Evolutionary conservation across 1,140 invertebrate species (phyloP), one percentile per base, ranked within the genome.

Genomic region (Rhyzopertha dominica): DNA sequence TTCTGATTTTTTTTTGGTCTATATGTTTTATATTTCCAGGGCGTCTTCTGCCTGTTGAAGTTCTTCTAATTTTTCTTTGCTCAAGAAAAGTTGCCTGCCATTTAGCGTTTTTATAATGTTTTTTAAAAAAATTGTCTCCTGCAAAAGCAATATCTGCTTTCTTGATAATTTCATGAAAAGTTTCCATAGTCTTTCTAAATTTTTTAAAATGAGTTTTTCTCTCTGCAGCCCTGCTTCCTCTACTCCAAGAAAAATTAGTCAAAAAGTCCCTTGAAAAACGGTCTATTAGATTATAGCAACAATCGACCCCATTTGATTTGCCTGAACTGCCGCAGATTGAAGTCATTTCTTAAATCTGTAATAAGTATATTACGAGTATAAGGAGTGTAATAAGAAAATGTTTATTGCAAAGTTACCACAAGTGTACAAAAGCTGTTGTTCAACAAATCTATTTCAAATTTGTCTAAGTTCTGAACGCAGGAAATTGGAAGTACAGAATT

Each of bases 101-200:
- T 30, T 30, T 30, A 30, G 29, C 29, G 17, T 30, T 30, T 30
- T 30, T 30, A 30, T 30, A 13, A 30, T 16, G 12, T 10, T 16
- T 16, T 30, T 30, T 10, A 30, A 30, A 30, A 30, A 30, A 30
- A 30, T 30, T 16, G 12, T 13, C 17, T 30, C 17, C 29, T 13
- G 29, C 17, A 30, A 10, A 30, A 30, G 29, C 29, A 4, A 16
- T 13, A 30, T 30, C 29, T 30, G 29, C 29, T 30, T n/a, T 30
- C 17, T 16, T 30, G 12, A 30, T 16, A 30, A 30, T 30, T 30
- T 30, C 29, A 30, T 30, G 29, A 16, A 30, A 30, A 30, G 29
- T n/a, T 16, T 30, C 17, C 12, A 30, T 30, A 30, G 17, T 16
- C 12, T 30, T 30, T 30, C 12, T 30, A 30, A 13, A 16, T 12